Conservation (phyloP, 2,888 invertebrate species). For the Drosophila paracracens region DNA sequence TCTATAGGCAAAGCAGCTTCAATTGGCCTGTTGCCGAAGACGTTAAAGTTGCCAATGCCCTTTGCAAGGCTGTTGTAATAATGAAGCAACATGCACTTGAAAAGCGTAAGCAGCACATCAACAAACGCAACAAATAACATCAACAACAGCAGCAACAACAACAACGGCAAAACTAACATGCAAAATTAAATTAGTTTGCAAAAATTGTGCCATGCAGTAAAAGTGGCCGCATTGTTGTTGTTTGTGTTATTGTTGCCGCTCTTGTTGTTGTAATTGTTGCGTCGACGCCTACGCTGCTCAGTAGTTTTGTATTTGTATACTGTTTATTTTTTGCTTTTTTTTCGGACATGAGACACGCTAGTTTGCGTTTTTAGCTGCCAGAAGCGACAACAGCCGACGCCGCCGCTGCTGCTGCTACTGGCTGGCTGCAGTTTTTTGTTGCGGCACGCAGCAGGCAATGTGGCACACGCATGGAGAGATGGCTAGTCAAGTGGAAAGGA, state of each 20-base stretch:
- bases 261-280: constrained; percentile 68
- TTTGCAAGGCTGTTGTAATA: constrained; percentile 8
- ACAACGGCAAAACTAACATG: constrained; percentile 38
- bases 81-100: constrained; percentile 12
- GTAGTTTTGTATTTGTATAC: constrained; percentile 12
- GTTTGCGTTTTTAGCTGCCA: constrained; percentile 71
- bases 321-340: constrained; percentile 13
- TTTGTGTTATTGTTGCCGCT: constrained; percentile 14
- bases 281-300: constrained; percentile 62
- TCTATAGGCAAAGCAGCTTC: neutral
- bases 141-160: constrained; percentile 24
- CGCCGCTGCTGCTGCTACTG: constrained; percentile 30
- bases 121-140: constrained; percentile 30
- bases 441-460: constrained; percentile 66
- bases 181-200: constrained; percentile 59
- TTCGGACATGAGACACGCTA: constrained; percentile 75
- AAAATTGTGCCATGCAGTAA: constrained; percentile 65
- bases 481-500: constrained; percentile 25
- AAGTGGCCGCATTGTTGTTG: constrained; percentile 45
- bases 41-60: constrained; percentile 6
- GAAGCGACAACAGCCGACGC: constrained; percentile 32
- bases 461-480: constrained; percentile 69
- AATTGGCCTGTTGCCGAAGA: constrained; percentile 9
- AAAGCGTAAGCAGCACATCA: constrained; percentile 8
- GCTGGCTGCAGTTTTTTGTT: constrained; percentile 43